Conservation (phyloP, 2,113 vertebrate genomes). For the Heterocephalus glaber region DNA sequence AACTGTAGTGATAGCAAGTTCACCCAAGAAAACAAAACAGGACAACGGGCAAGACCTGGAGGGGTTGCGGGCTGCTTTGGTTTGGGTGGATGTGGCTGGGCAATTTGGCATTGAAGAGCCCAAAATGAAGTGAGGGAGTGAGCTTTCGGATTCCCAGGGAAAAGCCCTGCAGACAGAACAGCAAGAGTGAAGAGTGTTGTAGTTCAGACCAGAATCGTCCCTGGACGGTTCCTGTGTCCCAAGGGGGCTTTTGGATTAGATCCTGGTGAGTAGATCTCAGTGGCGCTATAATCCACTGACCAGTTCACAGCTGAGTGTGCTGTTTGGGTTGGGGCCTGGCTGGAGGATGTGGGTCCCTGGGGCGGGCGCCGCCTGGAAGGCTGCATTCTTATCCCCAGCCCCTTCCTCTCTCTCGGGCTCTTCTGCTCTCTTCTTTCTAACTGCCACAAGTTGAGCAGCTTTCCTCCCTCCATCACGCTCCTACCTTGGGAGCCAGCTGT, state of each 20-base stretch:
- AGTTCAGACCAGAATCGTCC: not conserved
- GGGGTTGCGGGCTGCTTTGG: not conserved
- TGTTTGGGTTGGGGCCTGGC: not conserved
- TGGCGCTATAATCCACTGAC: not conserved
- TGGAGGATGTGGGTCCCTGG: not conserved
- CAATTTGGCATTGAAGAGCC: not conserved
- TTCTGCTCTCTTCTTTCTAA: not conserved
- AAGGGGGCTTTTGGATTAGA: not conserved
- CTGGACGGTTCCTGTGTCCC: not conserved
- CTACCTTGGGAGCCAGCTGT: not conserved
- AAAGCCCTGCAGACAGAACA: not conserved
- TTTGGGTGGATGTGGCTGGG: not conserved
- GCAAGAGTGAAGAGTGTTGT: not conserved
- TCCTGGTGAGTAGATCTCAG: not conserved
- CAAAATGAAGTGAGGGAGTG: not conserved
- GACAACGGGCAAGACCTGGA: not conserved
- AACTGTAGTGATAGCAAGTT: accelerated
- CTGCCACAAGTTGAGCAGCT: not conserved
- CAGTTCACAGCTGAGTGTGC: not conserved
- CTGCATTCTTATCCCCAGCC: not conserved
- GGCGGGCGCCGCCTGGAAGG: not conserved
- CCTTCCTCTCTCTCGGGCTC: not conserved
- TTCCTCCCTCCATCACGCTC: too few species aligned
- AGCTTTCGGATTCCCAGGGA: not conserved
- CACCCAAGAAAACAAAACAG: not conserved